These are phyloP conservation scores for Ariolimax columbianus DNA, from an alignment of 2,888 invertebrate genomes.

Conservation along the genomic window DNA sequence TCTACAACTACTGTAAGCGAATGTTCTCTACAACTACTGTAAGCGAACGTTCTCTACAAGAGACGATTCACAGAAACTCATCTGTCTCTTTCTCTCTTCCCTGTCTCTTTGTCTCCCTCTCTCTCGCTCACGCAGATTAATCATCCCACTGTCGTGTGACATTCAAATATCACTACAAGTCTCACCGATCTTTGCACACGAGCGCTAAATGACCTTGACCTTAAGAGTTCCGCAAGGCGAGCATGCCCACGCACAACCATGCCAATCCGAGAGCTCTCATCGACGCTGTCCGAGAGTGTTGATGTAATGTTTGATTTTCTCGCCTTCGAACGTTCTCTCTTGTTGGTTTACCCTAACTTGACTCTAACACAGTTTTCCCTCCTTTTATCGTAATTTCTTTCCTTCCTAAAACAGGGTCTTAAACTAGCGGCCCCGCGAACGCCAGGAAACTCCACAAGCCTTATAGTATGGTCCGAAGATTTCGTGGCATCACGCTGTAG, in stretches of 20 bases:
- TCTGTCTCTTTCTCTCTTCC: background rate
- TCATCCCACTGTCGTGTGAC: background rate
- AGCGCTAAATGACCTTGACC: slow-evolving; percentile 27
- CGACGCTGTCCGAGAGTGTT: slow-evolving; percentile 1
- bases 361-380: background rate
- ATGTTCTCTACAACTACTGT: too few relatives aligned
- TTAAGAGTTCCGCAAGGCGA: background rate
- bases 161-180: background rate
- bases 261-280: slow-evolving; percentile 30
- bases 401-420: background rate
- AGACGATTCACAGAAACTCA: too few relatives aligned
- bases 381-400: background rate
- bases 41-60: too few relatives aligned
- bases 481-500: too few relatives aligned
- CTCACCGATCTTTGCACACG: background rate
- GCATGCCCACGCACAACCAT: slow-evolving; percentile 23
- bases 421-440: too few relatives aligned
- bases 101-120: background rate
- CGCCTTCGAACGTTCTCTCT: slow-evolving; percentile 27
- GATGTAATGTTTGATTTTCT: slow-evolving; percentile 23
- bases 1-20: too few relatives aligned
- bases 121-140: background rate
- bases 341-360: slow-evolving; percentile 28
- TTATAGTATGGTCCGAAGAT: too few relatives aligned
- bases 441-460: too few relatives aligned